A percentile compares a stretch with the other conserved stretches of the same genome.
These are phyloP conservation scores for Bos indicus DNA, from an alignment of 2,113 vertebrate genomes.

Conservation along the genomic window DNA sequence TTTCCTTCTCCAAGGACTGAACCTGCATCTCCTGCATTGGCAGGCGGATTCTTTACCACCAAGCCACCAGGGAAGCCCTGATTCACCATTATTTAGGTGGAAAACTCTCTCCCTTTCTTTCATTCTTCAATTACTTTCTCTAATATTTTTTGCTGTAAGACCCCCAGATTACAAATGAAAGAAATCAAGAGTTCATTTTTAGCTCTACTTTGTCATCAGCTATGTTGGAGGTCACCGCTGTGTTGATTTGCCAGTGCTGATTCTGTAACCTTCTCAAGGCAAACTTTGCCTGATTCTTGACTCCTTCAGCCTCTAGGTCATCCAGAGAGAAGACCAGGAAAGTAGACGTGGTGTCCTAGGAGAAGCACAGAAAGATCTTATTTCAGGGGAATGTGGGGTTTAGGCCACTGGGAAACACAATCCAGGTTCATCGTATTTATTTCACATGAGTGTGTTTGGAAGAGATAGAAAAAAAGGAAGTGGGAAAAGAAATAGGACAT, in stretches of 20 bases:
- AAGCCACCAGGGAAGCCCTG: not conserved
- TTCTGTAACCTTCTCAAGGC: not conserved
- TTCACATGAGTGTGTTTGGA: constrained; percentile 6
- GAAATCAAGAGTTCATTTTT: not conserved
- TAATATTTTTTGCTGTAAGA: not conserved
- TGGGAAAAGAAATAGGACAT: not conserved
- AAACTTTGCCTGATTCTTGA: not conserved
- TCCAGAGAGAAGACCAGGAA: not conserved
- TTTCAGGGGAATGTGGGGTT: not conserved
- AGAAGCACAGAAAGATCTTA: not conserved
- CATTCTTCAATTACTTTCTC: not conserved
- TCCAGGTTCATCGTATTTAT: not conserved
- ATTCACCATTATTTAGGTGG: not conserved
- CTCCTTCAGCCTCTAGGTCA: not conserved
- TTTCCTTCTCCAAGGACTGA: not conserved
- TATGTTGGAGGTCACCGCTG: not conserved
- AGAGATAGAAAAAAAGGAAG: not conserved
- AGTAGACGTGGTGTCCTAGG: not conserved
- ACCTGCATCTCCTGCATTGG: not conserved
- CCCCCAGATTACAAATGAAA: not conserved
- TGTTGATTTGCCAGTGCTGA: not conserved
- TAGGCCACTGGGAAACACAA: not conserved
- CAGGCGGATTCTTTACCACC: not conserved
- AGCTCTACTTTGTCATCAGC: not conserved
- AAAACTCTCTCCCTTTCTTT: not conserved